These are phyloP conservation scores for Haemorhous mexicanus DNA, from an alignment of 2,113 vertebrate species.

Conservation along the genomic window DNA sequence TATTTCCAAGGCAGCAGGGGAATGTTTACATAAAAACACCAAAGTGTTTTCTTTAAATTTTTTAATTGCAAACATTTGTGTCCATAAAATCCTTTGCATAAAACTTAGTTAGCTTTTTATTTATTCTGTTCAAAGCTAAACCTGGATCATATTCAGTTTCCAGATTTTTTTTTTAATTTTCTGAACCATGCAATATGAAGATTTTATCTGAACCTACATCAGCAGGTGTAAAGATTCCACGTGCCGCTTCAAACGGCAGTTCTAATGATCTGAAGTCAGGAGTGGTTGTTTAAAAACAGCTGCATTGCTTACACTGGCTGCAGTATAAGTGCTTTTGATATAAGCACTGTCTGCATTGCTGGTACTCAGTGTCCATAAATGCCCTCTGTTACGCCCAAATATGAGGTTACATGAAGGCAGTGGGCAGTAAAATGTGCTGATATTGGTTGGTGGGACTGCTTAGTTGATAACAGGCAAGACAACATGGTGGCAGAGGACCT, in stretches of 20 bases:
- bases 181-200: neutral
- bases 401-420: neutral
- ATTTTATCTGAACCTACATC: neutral
- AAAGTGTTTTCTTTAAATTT: neutral
- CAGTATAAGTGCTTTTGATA: neutral
- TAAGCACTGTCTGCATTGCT: neutral
- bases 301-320: neutral
- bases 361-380: neutral
- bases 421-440: neutral
- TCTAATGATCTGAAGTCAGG: neutral
- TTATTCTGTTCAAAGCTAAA: neutral
- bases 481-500: neutral
- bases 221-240: neutral
- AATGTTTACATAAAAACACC: neutral
- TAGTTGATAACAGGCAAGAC: neutral
- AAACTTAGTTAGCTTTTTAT: neutral
- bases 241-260: neutral
- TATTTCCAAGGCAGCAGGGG: slow-evolving; percentile 5
- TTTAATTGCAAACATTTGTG: neutral
- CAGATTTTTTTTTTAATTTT: neutral
- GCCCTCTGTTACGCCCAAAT: neutral
- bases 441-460: neutral
- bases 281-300: neutral
- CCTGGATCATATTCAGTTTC: neutral
- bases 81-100: neutral